phyloP scores from a whole-genome alignment of 2,888 invertebrate genomes.

The Beris morrisii region DNA sequence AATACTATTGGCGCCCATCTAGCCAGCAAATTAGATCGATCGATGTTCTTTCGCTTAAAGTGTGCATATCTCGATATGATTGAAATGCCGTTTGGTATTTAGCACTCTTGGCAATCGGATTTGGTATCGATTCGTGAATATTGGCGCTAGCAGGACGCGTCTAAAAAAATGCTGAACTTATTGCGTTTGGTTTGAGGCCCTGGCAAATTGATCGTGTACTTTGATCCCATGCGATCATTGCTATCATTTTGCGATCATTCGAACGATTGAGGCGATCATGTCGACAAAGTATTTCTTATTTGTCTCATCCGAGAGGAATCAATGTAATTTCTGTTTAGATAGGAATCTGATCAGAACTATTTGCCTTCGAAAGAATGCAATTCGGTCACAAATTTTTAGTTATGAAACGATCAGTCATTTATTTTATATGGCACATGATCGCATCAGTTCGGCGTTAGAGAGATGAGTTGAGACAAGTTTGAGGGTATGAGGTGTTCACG shows the following conservation, averaged over 20 bases:
- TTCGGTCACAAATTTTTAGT: neutral
- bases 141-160: too few species aligned
- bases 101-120: constrained; percentile 20
- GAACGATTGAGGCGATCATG: neutral
- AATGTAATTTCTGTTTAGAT: constrained; percentile 5
- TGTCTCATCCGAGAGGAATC: too few species aligned
- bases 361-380: constrained; percentile 10
- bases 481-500: too few species aligned
- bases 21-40: too few species aligned
- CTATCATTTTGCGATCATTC: constrained; percentile 4
- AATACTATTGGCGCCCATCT: neutral
- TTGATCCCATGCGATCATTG: constrained; percentile 9
- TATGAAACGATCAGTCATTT: too few species aligned
- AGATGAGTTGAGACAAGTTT: too few species aligned
- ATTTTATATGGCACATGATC: too few species aligned
- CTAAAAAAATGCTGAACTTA: too few species aligned
- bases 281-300: too few species aligned
- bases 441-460: too few species aligned
- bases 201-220: constrained; percentile 18
- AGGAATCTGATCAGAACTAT: constrained; percentile 9
- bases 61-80: constrained; percentile 9
- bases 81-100: constrained; percentile 16
- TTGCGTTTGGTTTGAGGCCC: constrained; percentile 1
- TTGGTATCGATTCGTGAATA: too few species aligned
- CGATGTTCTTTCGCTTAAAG: too few species aligned